Conservation (phyloP, 2,888 invertebrate species). For the Caenorhabditis uteleia region DNA sequence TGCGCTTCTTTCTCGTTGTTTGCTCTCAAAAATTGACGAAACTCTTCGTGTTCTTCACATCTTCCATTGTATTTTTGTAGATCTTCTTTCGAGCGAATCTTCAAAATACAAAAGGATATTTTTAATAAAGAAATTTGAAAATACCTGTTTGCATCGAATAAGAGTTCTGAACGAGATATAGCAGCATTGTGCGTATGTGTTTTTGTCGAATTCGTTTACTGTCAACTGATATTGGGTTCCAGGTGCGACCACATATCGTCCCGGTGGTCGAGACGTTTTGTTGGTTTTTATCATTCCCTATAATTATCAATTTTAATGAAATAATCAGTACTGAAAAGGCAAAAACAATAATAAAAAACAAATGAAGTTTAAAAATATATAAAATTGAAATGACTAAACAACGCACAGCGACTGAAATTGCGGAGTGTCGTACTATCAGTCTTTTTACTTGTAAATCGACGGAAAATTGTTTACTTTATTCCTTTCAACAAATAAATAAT, state of each 20-base stretch:
- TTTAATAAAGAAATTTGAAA: not conserved
- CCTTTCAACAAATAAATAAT: not conserved
- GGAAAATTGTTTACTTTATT: not conserved
- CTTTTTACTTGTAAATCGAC: not conserved
- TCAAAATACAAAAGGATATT: not conserved
- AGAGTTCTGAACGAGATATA: constrained; percentile 36
- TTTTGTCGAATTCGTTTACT: constrained; percentile 41
- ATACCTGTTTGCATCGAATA: constrained; percentile 33
- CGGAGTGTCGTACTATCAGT: constrained; percentile 2
- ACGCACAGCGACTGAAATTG: not conserved
- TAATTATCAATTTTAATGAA: not conserved
- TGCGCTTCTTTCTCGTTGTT: constrained; percentile 23
- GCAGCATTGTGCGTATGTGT: constrained; percentile 37
- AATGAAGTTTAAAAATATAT: constrained; percentile 2
- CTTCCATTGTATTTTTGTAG: constrained; percentile 20
- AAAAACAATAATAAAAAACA: not conserved
- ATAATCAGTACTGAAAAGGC: not conserved
- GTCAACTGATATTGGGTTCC: constrained; percentile 16
- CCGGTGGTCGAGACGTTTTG: constrained; percentile 18
- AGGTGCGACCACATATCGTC: constrained; percentile 16
- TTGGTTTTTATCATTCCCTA: not conserved
- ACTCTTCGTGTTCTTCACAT: constrained; percentile 34
- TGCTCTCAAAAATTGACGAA: constrained; percentile 2
- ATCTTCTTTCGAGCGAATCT: constrained; percentile 34
- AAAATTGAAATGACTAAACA: not conserved